These are phyloP conservation scores for Steinernema khuongi DNA, from an alignment of 1,140 invertebrate species.

Conservation along the genomic window DNA sequence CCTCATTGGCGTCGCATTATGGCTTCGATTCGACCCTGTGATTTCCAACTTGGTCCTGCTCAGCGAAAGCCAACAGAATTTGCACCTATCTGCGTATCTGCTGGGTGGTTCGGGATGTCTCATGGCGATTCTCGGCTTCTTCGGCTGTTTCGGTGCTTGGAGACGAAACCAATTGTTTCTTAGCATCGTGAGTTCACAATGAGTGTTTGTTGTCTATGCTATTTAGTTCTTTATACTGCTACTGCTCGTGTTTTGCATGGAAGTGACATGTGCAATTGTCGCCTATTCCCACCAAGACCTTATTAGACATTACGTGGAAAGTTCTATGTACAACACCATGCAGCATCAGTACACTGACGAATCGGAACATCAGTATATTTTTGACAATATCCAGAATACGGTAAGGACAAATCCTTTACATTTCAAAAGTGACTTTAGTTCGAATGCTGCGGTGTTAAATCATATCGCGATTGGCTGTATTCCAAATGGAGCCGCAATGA, in stretches of 20 bases:
- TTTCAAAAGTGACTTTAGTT: not conserved
- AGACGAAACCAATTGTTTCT: not conserved
- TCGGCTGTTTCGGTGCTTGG: constrained; percentile 5
- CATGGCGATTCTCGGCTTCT: not conserved
- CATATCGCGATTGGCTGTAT: constrained; percentile 6
- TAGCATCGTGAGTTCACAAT: not conserved
- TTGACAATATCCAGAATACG: not conserved
- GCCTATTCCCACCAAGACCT: not conserved
- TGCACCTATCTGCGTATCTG: not conserved
- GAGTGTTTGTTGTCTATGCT: not conserved
- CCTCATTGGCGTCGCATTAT: not conserved
- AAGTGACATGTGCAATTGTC: not conserved
- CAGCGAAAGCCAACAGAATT: not conserved
- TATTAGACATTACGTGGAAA: not conserved
- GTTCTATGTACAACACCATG: not conserved
- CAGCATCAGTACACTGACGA: not conserved
- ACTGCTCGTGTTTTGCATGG: not conserved
- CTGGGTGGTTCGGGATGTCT: not conserved
- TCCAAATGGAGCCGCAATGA: not conserved
- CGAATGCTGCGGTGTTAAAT: constrained; percentile 1
- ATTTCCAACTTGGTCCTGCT: not conserved
- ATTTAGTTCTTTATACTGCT: not conserved
- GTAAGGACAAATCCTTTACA: not conserved
- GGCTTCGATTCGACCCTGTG: not conserved
- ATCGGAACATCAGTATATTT: not conserved